A percentile compares a stretch with the other conserved stretches of the same genome.
Evolutionary conservation across 2,888 invertebrate genomes (phyloP).

Genomic region (Synanthedon vespiformis): DNA sequence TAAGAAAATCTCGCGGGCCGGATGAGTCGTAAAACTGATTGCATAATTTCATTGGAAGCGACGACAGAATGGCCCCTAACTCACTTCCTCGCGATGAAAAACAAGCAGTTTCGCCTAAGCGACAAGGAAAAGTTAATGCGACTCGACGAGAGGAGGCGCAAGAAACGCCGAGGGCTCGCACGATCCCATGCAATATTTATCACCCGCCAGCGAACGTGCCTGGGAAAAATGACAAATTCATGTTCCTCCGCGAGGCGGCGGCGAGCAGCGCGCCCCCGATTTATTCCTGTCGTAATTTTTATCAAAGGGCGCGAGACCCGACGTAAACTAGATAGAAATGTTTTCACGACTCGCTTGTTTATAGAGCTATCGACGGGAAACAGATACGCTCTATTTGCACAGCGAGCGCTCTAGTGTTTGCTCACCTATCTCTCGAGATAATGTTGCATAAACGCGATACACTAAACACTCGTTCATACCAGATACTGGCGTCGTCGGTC

Average conservation of each 20-base stretch:
- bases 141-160: slow-evolving; percentile 24
- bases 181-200: slow-evolving; percentile 64
- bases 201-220: slow-evolving; percentile 62
- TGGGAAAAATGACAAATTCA: slow-evolving; percentile 69
- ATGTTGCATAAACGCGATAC: slow-evolving; percentile 53
- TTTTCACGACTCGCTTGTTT: slow-evolving; percentile 65
- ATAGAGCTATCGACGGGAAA: slow-evolving; percentile 63
- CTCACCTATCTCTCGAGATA: slow-evolving; percentile 56
- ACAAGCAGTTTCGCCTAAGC: slow-evolving; percentile 46
- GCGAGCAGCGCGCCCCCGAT: slow-evolving; percentile 37
- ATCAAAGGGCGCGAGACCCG: slow-evolving; percentile 53
- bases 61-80: slow-evolving; percentile 49
- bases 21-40: slow-evolving; percentile 59
- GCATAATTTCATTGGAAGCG: slow-evolving; percentile 60
- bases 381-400: slow-evolving; percentile 61
- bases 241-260: slow-evolving; percentile 40
- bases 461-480: slow-evolving; percentile 35
- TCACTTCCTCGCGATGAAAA: slow-evolving; percentile 51
- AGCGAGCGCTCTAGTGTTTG: slow-evolving; percentile 40
- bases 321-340: slow-evolving; percentile 60
- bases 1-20: slow-evolving; percentile 39
- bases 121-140: slow-evolving; percentile 47
- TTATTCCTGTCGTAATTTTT: slow-evolving; percentile 64
- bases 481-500: slow-evolving; percentile 23
- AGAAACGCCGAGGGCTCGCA: slow-evolving; percentile 45